Conservation (phyloP, 2,888 invertebrate species). For the Amitus sp. region DNA sequence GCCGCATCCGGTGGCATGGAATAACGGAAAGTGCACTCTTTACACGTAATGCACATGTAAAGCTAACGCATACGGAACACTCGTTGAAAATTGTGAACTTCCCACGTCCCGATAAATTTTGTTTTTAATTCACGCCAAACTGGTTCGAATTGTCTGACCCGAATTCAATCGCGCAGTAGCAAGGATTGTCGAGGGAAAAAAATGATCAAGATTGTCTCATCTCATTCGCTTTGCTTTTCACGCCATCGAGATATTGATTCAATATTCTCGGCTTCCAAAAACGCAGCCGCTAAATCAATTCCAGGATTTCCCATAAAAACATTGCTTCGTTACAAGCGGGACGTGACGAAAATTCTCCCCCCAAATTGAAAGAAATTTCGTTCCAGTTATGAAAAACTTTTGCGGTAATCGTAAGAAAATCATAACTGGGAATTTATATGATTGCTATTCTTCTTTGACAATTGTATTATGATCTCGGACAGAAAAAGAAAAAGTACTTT, state of each 20-base stretch:
- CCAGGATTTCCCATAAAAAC: too few species aligned
- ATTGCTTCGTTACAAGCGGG: too few species aligned
- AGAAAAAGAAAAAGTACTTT: slow-evolving; percentile 26
- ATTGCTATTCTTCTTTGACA: slow-evolving; percentile 20
- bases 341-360: too few species aligned
- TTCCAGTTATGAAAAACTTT: too few species aligned
- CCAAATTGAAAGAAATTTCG: too few species aligned
- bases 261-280: too few species aligned
- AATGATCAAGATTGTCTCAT: too few species aligned
- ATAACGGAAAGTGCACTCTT: slow-evolving; percentile 29
- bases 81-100: not conserved
- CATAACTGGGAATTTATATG: slow-evolving; percentile 21
- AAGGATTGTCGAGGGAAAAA: not conserved
- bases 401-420: slow-evolving; percentile 6
- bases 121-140: too few species aligned
- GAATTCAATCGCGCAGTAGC: not conserved
- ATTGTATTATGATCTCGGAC: slow-evolving; percentile 32
- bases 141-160: too few species aligned
- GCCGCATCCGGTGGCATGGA: slow-evolving; percentile 39
- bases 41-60: slow-evolving; percentile 4
- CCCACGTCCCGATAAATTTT: not conserved
- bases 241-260: not conserved
- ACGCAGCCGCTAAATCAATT: too few species aligned
- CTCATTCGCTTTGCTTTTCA: too few species aligned
- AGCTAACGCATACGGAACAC: not conserved